Percentiles rank a stretch among this genome's conserved stretches.
These are phyloP conservation scores for Phyllotreta cruciferae DNA, from an alignment of 2,888 invertebrate genomes.

Conservation along the genomic window DNA sequence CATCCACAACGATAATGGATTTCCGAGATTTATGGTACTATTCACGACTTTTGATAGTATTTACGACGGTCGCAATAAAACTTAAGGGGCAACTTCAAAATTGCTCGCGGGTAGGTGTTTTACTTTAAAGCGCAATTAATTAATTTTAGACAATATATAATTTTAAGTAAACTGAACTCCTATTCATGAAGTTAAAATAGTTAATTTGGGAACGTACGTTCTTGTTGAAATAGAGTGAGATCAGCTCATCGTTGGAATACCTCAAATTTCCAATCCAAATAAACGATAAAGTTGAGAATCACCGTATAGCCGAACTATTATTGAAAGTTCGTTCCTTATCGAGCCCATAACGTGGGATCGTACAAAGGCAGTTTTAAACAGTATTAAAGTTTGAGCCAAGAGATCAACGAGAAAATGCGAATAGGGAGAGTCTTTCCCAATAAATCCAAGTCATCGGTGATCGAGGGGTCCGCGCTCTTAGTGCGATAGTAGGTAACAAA, in stretches of 20 bases:
- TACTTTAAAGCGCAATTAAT: too few relatives aligned
- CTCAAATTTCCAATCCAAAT: conserved; percentile 10
- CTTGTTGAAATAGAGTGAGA: too few relatives aligned
- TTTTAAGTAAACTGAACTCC: too few relatives aligned
- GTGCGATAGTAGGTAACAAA: conserved; percentile 47
- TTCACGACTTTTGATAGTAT: too few relatives aligned
- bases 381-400: conserved; percentile 49
- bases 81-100: too few relatives aligned
- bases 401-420: conserved; percentile 45
- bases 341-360: conserved; percentile 40
- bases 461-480: conserved; percentile 43
- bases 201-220: neutral
- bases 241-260: neutral
- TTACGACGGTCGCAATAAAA: too few relatives aligned
- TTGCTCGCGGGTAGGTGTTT: too few relatives aligned
- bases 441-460: conserved; percentile 41
- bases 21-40: conserved; percentile 4
- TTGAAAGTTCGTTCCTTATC: conserved; percentile 48
- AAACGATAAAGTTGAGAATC: conserved; percentile 23
- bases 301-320: conserved; percentile 43
- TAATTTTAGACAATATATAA: too few relatives aligned
- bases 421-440: conserved; percentile 41
- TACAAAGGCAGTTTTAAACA: conserved; percentile 51
- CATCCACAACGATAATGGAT: conserved; percentile 5
- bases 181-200: conserved; percentile 4